phyloP scores from a whole-genome alignment of 2,888 invertebrate genomes.

The Coleophora flavipennella region DNA sequence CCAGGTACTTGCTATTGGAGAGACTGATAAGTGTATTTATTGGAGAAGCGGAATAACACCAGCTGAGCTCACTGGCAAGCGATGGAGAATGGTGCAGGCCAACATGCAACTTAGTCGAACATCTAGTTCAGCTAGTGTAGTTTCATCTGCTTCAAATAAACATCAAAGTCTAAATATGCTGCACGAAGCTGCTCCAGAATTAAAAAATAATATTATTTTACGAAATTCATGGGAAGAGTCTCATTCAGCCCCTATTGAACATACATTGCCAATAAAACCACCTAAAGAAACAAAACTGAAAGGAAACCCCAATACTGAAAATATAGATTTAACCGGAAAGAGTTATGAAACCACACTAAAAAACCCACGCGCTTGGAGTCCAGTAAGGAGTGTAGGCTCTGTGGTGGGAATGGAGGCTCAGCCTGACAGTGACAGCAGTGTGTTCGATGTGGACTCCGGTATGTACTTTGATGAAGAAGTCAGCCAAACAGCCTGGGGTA shows the following conservation, averaged over 20 bases:
- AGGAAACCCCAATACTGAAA: constrained; percentile 45
- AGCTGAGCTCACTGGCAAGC: constrained; percentile 86
- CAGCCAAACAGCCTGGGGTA: constrained; percentile 83
- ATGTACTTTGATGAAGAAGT: constrained; percentile 86
- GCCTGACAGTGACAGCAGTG: constrained; percentile 86
- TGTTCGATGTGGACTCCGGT: constrained; percentile 86
- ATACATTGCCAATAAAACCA: constrained; percentile 74
- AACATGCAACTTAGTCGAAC: constrained; percentile 88
- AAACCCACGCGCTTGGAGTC: constrained; percentile 89
- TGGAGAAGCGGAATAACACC: constrained; percentile 83
- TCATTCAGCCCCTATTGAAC: constrained; percentile 81
- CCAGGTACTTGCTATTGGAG: constrained; percentile 91
- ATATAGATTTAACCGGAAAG: constrained; percentile 74
- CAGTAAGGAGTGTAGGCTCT: constrained; percentile 89
- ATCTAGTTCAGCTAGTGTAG: constrained; percentile 83
- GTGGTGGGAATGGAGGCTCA: constrained; percentile 89
- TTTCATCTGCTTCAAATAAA: constrained; percentile 72
- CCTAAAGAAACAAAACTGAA: constrained; percentile 43
- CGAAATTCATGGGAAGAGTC: constrained; percentile 80
- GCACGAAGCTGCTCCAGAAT: constrained; percentile 49
- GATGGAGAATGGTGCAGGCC: constrained; percentile 86
- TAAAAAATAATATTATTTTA: constrained; percentile 67
- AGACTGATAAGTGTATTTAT: constrained; percentile 85
- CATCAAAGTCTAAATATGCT: constrained; percentile 78
- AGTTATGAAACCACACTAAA: constrained; percentile 81